Percentiles rank a stretch among this genome's conserved stretches.
Evolutionary conservation across 92 coral and sea anemone genomes (phyloP).

Genomic region (Pocillopora grandis): DNA sequence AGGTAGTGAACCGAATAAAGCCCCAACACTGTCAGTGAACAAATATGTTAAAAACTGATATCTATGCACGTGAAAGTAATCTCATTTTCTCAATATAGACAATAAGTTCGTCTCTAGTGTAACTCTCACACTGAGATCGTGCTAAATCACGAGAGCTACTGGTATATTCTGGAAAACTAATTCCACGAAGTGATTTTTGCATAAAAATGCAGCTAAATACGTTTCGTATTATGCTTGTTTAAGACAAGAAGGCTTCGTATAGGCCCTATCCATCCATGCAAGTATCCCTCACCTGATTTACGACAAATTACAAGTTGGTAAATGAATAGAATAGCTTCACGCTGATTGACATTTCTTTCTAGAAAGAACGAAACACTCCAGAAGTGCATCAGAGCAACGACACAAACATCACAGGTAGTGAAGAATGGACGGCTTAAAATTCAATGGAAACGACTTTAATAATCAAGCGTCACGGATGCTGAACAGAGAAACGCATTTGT

Average conservation of each 20-base stretch:
- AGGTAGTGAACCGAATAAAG: not conserved
- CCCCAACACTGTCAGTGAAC: not conserved
- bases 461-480: not conserved
- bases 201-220: not conserved
- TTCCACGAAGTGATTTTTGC: not conserved
- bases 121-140: not conserved
- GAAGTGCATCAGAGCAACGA: not conserved
- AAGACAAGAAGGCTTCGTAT: not conserved
- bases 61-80: not conserved
- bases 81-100: not conserved
- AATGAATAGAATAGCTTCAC: not conserved
- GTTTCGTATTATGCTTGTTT: not conserved
- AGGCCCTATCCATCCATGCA: no score
- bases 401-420: not conserved
- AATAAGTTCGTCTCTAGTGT: not conserved
- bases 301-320: not conserved
- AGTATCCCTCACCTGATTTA: not conserved
- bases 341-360: not conserved
- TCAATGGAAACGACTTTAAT: constrained; percentile 11
- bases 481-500: not conserved
- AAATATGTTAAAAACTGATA: not conserved
- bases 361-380: not conserved
- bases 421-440: not conserved
- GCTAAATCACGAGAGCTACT: not conserved
- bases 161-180: not conserved